These are phyloP conservation scores for Tenthredo notha DNA, from an alignment of 2,888 invertebrate genomes.

Conservation along the genomic window DNA sequence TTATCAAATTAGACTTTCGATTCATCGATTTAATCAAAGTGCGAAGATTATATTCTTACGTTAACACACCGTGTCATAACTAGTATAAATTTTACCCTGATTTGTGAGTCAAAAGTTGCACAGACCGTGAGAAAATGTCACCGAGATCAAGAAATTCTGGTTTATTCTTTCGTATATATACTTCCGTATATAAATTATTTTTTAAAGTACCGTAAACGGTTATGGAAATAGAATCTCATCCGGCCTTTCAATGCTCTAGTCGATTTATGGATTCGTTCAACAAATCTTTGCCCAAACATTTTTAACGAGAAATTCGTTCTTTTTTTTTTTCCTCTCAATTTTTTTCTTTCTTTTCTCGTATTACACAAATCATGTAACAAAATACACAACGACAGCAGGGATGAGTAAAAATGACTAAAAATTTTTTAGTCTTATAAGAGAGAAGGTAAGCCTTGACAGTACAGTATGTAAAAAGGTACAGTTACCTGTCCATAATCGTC, in stretches of 20 bases:
- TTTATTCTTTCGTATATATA: background rate
- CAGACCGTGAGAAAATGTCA: conserved; percentile 47
- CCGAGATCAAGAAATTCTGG: conserved; percentile 31
- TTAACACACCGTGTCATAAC: background rate
- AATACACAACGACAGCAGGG: background rate
- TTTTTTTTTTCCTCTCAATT: background rate
- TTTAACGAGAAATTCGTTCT: background rate
- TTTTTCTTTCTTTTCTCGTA: background rate
- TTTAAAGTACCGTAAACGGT: background rate
- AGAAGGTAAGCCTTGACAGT: conserved; percentile 22
- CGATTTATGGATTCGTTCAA: background rate
- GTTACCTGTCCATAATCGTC: conserved; percentile 43
- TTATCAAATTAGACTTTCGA: background rate
- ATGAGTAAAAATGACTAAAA: background rate
- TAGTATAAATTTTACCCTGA: background rate
- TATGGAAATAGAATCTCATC: background rate
- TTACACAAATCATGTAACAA: background rate
- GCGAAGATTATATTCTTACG: conserved; percentile 10
- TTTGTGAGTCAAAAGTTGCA: background rate
- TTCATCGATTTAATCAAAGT: background rate
- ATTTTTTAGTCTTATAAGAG: background rate
- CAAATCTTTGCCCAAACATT: background rate
- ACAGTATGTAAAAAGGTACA: conserved; percentile 23
- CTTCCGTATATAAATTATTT: background rate
- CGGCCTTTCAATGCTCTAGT: background rate